Conservation (phyloP, 2,888 invertebrate species). For the Amiota mariae region DNA sequence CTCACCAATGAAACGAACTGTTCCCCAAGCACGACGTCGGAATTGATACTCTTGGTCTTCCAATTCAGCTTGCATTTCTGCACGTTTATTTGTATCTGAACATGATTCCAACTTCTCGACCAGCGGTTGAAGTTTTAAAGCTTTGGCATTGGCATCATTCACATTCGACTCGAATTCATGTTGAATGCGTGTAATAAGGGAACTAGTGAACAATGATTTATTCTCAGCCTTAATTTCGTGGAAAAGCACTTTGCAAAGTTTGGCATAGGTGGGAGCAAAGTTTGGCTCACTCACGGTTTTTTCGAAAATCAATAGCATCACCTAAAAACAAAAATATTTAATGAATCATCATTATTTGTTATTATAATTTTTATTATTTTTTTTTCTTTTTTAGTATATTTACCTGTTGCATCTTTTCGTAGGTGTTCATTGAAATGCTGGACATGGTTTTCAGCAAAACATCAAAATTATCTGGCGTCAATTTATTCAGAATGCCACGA, state of each 20-base stretch:
- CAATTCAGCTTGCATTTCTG: constrained; percentile 67
- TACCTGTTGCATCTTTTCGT: constrained; percentile 68
- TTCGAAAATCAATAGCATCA: constrained; percentile 71
- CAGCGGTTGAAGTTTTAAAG: constrained; percentile 64
- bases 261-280: constrained; percentile 71
- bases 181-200: constrained; percentile 65
- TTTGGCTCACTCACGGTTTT: constrained; percentile 71
- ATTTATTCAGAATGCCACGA: constrained; percentile 69
- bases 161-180: constrained; percentile 70
- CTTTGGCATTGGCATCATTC: constrained; percentile 70
- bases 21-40: constrained; percentile 71
- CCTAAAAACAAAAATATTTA: constrained; percentile 44
- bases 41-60: constrained; percentile 71
- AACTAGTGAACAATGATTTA: constrained; percentile 59
- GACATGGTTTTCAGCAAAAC: constrained; percentile 68
- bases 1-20: constrained; percentile 71
- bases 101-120: constrained; percentile 59
- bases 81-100: constrained; percentile 59
- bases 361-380: neutral
- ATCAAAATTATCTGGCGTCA: constrained; percentile 70
- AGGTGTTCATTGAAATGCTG: constrained; percentile 63
- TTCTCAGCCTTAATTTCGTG: constrained; percentile 67
- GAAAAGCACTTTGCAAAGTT: constrained; percentile 70
- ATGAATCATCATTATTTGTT: neutral
- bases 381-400: constrained; percentile 25